phyloP scores from a whole-genome alignment of 2,113 vertebrate species.

The Otis tarda region DNA sequence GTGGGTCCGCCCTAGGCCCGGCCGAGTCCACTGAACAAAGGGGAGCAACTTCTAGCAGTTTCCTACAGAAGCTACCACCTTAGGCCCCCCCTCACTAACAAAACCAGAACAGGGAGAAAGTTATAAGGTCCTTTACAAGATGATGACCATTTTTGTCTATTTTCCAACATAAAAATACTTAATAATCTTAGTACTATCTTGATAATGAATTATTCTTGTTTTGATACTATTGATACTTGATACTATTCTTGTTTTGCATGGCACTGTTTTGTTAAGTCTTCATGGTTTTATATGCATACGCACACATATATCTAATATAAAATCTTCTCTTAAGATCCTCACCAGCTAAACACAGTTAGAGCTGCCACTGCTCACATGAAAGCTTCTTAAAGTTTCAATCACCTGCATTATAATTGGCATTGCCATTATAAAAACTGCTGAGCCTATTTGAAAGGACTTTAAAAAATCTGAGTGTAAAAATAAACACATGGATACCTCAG shows the following conservation, averaged over 20 bases:
- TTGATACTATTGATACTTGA: too few relatives aligned
- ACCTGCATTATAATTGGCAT: neutral
- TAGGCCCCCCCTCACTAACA: too few relatives aligned
- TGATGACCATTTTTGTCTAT: neutral
- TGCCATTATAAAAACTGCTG: conserved; percentile 10
- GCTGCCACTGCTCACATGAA: neutral
- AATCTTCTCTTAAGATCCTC: neutral
- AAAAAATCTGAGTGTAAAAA: conserved; percentile 12
- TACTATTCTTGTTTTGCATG: neutral
- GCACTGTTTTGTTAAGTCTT: neutral
- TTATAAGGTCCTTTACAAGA: neutral
- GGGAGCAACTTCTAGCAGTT: too few relatives aligned
- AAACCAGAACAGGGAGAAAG: too few relatives aligned
- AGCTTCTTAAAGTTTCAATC: neutral
- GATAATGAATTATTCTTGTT: neutral
- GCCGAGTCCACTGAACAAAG: too few relatives aligned
- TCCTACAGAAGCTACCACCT: too few relatives aligned
- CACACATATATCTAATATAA: neutral
- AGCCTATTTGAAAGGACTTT: conserved; percentile 18
- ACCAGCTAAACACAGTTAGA: neutral
- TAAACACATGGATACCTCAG: conserved; percentile 3
- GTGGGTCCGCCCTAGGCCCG: too few relatives aligned
- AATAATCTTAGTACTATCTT: neutral
- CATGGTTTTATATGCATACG: neutral
- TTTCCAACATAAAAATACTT: neutral